Evolutionary conservation across 2,113 vertebrate species (phyloP), one percentile per base, ranked within the genome.

Genomic region (Forbesichthys papilliferus): DNA sequence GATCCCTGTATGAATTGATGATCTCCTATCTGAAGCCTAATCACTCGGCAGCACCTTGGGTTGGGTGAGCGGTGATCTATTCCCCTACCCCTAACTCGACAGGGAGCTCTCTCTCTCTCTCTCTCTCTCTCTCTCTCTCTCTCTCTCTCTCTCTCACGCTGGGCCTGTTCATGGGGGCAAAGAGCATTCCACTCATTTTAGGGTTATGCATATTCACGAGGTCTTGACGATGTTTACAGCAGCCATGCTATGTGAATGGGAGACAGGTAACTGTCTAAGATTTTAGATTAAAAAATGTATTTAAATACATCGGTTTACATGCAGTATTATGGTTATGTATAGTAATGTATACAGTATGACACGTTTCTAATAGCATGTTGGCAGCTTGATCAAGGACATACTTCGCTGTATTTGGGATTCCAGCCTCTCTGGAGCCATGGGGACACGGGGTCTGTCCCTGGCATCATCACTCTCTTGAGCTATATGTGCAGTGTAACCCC

Each of bases 1-100:
- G 87, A 89, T 91, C 85, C 75, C 73, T 76, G 83, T 87, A 85
- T 89, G 88, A 91, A 90, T 91, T 91, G 90, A 88, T 90, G 89
- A 91, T 90, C 82, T 85, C 81, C 88, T 79, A 90, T 90, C 87
- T 86, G 79, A 86, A 84, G 77, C 80, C 81, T 90, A 87, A 86
- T 91, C 89, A 89, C 84, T 87, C 86, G 57, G 82, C 85, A 71
- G 84, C 87, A 88, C 86, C 88, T 87, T 66, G 79, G 89, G 27
- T 27, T 27, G 86, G 88, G 89, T 84, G 69, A 69, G 69, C 84
- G 71, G 84, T 83, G 81, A 88, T 89, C 85, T 78, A 74, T 87
- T 90, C 84, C 78, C 73, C 71, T 5, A 42, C 82, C 72, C 13
- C 71, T 64, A n/a, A 70, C 84, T 70, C 86, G 54, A 10, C 73